Base-by-base conservation (phyloP, 2,888 invertebrate species). In the Coleophora deauratella region DNA sequence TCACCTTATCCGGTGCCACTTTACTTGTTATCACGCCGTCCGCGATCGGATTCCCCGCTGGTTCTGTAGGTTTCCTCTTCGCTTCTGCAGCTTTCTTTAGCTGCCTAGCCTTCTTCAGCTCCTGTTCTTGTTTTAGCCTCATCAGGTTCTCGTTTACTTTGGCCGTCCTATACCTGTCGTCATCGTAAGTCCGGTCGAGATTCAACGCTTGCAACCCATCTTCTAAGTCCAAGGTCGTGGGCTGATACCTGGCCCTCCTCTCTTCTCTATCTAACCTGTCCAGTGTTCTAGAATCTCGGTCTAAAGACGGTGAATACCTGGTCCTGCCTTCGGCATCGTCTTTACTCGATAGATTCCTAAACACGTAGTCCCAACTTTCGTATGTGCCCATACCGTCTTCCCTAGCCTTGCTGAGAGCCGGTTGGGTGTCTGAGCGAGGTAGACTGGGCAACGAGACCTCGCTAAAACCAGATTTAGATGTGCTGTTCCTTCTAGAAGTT, bases 351-450 rank as follows among this genome's bases (percentile, higher is more conserved):
- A 94, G 75, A 62, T 92, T 91, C 52, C 90, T 88, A 62, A 91
- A 94, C 0, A 94, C 93, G 60, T 93, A 93, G 61, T 92, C 92
- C 94, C 94, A 95, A 39, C 90, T 89, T 51, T 93, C 93, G 42
- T 89, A 90, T 0, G 89, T 90, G 0, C 91, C 90, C 62, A 90
- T 88, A 0, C 89, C 90, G 47, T 91, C 91, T 50, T 91, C 90
- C 44, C 82, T 84, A 14, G 89, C 89, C 52, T 86, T 86, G 49
- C 85, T 86, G 3, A 86, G 47, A 0, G 72, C 59, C 1, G 86
- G 86, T 33, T 86, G 86, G 0, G 86, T 86, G 36, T 86, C 86
- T 0, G 86, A 85, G 1, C 86, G 60, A 0, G 86, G 84, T 43
- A 86, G 48, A 42, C 82, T 84, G 1, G 84, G 80, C 10, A 81